These are phyloP conservation scores for Cheirogaleus medius DNA, from an alignment of 2,113 vertebrate genomes.

Conservation along the genomic window DNA sequence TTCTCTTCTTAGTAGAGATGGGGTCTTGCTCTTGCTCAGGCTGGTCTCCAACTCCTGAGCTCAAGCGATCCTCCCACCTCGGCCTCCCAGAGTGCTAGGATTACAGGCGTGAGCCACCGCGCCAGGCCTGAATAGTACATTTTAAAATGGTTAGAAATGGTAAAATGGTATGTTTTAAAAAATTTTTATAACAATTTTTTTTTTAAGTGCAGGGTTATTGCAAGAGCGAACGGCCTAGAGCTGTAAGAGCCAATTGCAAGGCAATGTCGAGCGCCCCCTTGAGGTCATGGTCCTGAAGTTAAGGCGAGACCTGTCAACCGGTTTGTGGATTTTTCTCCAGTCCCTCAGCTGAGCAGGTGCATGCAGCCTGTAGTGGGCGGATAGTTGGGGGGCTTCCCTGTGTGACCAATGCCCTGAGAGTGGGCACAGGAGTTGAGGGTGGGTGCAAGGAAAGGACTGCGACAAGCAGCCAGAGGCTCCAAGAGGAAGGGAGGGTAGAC, in stretches of 20 bases:
- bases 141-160: background rate
- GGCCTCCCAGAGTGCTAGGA: no score
- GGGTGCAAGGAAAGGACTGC: background rate
- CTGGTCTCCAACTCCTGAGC: no score
- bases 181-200: no score
- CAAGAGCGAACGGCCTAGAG: background rate
- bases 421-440: background rate
- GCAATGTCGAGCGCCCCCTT: background rate
- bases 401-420: background rate
- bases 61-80: no score
- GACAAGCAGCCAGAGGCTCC: background rate
- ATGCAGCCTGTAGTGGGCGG: accelerated
- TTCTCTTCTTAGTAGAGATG: no score
- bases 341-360: accelerated
- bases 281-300: background rate
- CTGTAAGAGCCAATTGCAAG: background rate
- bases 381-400: background rate
- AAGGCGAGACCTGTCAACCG: background rate
- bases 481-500: accelerated
- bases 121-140: no score
- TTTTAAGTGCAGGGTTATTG: no score
- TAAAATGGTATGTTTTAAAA: background rate
- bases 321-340: background rate
- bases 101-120: no score
- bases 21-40: no score